These are phyloP conservation scores for Phortica magna DNA, from an alignment of 2,888 invertebrate species.

Conservation along the genomic window DNA sequence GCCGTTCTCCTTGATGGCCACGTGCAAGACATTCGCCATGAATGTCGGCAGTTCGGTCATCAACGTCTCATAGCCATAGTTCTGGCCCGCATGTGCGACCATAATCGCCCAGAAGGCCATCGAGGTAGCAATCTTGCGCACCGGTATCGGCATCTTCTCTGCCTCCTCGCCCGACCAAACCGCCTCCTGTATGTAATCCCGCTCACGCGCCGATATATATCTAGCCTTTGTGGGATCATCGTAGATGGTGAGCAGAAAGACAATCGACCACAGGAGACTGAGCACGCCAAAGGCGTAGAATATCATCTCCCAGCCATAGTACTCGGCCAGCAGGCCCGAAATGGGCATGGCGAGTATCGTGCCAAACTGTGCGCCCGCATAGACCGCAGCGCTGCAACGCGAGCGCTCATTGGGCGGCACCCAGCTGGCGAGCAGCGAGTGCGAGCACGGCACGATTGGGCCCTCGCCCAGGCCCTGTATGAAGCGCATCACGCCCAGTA, in stretches of 20 bases:
- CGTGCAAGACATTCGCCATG: conserved; percentile 90
- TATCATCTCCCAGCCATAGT: conserved; percentile 90
- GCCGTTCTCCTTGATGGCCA: conserved; percentile 88
- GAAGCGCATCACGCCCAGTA: conserved; percentile 88
- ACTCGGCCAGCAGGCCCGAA: conserved; percentile 88
- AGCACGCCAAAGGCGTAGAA: conserved; percentile 92
- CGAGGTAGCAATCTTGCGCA: conserved; percentile 85
- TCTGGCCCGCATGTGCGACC: conserved; percentile 91
- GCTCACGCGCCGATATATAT: background rate
- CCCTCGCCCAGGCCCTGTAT: conserved; percentile 94
- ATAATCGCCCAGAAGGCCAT: conserved; percentile 92
- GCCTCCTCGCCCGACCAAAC: background rate
- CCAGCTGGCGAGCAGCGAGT: conserved; percentile 94
- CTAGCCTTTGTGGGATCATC: conserved; percentile 83
- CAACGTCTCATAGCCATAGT: conserved; percentile 92
- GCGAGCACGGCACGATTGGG: conserved; percentile 88
- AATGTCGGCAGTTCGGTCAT: conserved; percentile 93
- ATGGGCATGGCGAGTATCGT: conserved; percentile 94
- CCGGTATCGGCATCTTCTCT: conserved; percentile 81
- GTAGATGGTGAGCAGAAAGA: conserved; percentile 84
- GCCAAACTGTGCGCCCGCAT: conserved; percentile 92
- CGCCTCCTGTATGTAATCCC: background rate
- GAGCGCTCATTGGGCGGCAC: conserved; percentile 94
- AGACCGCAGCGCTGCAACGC: conserved; percentile 93
- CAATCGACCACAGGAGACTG: conserved; percentile 88